Evolutionary conservation across 2,888 invertebrate genomes (phyloP).

Genomic region (Colostygia pectinataria): DNA sequence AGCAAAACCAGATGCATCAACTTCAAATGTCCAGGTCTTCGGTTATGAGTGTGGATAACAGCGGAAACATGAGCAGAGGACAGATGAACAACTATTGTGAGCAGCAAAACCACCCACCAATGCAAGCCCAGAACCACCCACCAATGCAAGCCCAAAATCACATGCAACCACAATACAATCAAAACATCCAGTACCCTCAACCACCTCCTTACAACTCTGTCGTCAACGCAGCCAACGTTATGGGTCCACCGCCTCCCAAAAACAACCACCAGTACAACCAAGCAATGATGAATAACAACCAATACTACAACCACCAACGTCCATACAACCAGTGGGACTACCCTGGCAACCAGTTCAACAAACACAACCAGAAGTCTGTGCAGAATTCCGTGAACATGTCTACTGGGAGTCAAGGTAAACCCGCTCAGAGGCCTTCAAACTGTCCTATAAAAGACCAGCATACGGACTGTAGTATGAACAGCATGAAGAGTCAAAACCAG

Average conservation of each 20-base stretch:
- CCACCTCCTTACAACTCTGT: conserved; percentile 71
- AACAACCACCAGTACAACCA: conserved; percentile 77
- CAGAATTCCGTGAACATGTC: conserved; percentile 77
- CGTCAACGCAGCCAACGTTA: conserved; percentile 70
- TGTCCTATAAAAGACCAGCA: conserved; percentile 66
- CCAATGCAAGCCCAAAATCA: conserved; percentile 57
- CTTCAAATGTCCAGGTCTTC: conserved; percentile 76
- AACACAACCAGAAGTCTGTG: conserved; percentile 69
- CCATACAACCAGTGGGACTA: conserved; percentile 76
- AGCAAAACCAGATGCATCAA: conserved; percentile 64
- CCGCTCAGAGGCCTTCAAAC: conserved; percentile 41
- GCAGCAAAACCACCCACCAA: conserved; percentile 56
- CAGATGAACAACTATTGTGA: conserved; percentile 70
- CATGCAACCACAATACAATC: conserved; percentile 64
- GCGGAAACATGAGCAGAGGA: conserved; percentile 69
- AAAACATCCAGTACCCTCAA: conserved; percentile 68
- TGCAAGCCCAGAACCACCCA: conserved; percentile 45
- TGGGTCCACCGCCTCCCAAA: conserved; percentile 77
- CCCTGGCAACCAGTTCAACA: conserved; percentile 71
- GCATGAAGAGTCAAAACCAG: conserved; percentile 76
- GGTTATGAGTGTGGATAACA: conserved; percentile 76
- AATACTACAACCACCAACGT: conserved; percentile 73
- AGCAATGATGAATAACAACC: conserved; percentile 76
- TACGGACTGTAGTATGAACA: conserved; percentile 80
- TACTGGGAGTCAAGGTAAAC: conserved; percentile 66